Conservation (phyloP, 2,797 vertebrate genomes). For the Coracias cyanogaster region DNA sequence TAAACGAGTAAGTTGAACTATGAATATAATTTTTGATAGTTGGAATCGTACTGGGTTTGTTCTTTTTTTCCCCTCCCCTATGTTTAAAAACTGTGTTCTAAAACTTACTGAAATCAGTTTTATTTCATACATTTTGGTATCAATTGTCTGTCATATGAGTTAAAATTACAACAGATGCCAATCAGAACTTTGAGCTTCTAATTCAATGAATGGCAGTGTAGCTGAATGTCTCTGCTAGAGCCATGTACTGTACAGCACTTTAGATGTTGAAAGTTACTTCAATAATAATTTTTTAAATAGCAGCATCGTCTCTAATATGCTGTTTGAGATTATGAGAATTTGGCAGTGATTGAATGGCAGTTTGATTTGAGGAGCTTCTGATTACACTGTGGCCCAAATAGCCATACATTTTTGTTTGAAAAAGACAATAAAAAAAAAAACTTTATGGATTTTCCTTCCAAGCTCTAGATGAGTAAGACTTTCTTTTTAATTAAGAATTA, state of each 20-base stretch:
- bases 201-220: neutral
- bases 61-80: neutral
- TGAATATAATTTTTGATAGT: constrained; percentile 13
- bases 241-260: neutral
- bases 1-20: constrained; percentile 91
- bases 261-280: neutral
- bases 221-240: neutral
- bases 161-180: neutral
- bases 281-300: neutral
- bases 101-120: neutral
- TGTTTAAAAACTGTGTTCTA: neutral
- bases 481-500: neutral
- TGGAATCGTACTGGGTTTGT: neutral
- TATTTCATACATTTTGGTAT: neutral
- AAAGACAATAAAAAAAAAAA: neutral
- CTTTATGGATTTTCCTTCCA: neutral
- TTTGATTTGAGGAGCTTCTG: neutral
- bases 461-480: neutral
- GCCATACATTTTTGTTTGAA: neutral
- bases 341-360: neutral
- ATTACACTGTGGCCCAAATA: neutral
- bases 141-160: neutral
- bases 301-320: neutral
- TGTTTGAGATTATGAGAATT: neutral
- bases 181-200: neutral